Conservation (phyloP, 2,797 vertebrate species). For the Fistularia commersonii region DNA sequence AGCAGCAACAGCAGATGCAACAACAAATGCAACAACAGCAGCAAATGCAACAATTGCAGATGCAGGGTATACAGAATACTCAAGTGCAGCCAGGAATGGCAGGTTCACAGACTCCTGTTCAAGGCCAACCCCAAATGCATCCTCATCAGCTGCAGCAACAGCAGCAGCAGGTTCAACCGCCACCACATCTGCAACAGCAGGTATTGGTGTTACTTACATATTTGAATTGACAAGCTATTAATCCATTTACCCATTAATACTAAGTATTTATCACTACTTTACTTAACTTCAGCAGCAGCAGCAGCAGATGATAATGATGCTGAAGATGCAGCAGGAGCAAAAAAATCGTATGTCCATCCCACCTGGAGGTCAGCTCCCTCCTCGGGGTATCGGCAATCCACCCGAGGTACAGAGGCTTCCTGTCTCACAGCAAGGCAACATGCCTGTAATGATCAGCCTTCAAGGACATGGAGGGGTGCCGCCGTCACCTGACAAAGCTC, state of each 20-base stretch:
- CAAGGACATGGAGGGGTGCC: constrained; percentile 87
- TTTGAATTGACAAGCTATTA: constrained; percentile 11
- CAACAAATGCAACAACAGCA: constrained; percentile 75
- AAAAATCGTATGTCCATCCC: constrained; percentile 88
- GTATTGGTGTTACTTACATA: constrained; percentile 19
- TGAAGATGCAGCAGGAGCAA: constrained; percentile 95
- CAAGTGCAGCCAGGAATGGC: constrained; percentile 68
- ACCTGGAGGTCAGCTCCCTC: constrained; percentile 84
- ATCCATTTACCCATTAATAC: background rate
- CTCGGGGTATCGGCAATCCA: constrained; percentile 80
- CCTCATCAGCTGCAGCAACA: constrained; percentile 86
- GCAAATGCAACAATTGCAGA: constrained; percentile 75
- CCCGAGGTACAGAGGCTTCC: constrained; percentile 87
- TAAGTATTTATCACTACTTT: background rate
- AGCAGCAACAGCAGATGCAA: constrained; percentile 39
- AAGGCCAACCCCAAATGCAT: constrained; percentile 83
- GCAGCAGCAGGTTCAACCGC: constrained; percentile 61
- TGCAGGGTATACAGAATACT: constrained; percentile 74
- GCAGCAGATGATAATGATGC: constrained; percentile 92
- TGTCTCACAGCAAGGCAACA: constrained; percentile 82
- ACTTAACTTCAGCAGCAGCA: constrained; percentile 25
- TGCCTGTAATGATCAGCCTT: constrained; percentile 94
- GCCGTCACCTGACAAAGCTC: constrained; percentile 91
- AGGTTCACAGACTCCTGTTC: constrained; percentile 62
- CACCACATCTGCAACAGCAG: constrained; percentile 82